These are phyloP conservation scores for Anthophora plumipes DNA, from an alignment of 2,888 invertebrate species.

Conservation along the genomic window DNA sequence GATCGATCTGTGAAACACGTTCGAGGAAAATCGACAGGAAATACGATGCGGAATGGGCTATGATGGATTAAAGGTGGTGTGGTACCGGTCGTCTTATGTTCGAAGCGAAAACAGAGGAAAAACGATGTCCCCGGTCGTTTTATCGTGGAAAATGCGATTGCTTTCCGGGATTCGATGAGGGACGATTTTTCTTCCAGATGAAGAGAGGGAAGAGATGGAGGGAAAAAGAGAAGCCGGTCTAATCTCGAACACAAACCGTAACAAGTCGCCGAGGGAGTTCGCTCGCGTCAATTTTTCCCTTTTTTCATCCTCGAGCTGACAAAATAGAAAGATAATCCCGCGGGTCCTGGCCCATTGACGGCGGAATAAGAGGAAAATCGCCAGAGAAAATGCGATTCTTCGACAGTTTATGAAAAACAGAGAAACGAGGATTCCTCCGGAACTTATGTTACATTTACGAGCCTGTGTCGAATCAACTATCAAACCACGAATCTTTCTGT, in stretches of 20 bases:
- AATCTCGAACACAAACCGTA: conserved; percentile 47
- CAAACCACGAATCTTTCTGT: too few species aligned
- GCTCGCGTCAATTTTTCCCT: conserved; percentile 40
- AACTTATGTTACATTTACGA: background rate
- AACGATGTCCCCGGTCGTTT: conserved; percentile 3
- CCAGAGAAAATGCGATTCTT: conserved; percentile 11
- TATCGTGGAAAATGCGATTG: conserved; percentile 31
- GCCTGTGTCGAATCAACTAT: too few species aligned
- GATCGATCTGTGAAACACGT: too few species aligned
- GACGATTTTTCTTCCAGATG: conserved; percentile 38
- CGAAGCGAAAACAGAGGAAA: background rate
- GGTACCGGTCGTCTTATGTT: background rate
- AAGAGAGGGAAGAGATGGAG: background rate
- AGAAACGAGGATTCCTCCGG: background rate
- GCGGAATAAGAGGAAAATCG: conserved; percentile 12
- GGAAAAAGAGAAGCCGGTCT: conserved; percentile 10
- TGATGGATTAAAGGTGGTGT: background rate
- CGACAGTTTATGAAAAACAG: background rate
- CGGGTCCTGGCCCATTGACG: conserved; percentile 19
- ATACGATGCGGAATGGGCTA: background rate
- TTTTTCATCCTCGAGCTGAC: conserved; percentile 33
- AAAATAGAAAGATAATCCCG: conserved; percentile 42
- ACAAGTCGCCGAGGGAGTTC: conserved; percentile 43
- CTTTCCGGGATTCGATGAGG: conserved; percentile 35
- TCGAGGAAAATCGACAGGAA: background rate